Evolutionary conservation across 2,888 invertebrate species (phyloP).

Genomic region (Ectobius pallidus): DNA sequence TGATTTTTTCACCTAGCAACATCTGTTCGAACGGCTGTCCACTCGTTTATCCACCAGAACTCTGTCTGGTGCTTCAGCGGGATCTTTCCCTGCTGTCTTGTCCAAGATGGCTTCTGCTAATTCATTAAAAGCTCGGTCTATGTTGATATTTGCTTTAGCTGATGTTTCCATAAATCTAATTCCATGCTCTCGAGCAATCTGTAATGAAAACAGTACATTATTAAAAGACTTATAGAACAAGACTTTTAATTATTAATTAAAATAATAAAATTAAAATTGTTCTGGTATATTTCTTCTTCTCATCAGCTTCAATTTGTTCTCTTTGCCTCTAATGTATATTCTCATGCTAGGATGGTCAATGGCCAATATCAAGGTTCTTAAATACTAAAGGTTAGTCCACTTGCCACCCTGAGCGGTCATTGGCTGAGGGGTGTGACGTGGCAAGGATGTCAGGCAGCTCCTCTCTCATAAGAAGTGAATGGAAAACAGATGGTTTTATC

Average conservation of each 20-base stretch:
- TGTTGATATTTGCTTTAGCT: conserved; percentile 96
- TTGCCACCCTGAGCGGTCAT: too few species aligned
- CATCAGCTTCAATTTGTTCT: too few species aligned
- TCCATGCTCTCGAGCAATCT: conserved; percentile 95
- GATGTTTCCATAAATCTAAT: conserved; percentile 98
- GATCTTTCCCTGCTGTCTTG: conserved; percentile 84
- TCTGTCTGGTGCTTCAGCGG: conserved; percentile 74
- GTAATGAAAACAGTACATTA: conserved; percentile 47
- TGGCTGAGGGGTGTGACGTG: too few species aligned
- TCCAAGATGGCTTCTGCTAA: conserved; percentile 93
- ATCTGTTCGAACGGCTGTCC: conserved; percentile 66
- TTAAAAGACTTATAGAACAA: not conserved
- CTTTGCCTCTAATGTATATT: too few species aligned
- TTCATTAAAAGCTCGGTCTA: conserved; percentile 94
- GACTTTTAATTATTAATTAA: not conserved
- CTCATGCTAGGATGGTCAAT: too few species aligned
- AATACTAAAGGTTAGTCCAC: too few species aligned
- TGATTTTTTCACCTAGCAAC: conserved; percentile 56
- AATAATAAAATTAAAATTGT: conserved; percentile 24
- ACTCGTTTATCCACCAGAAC: conserved; percentile 76
- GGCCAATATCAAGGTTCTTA: too few species aligned
- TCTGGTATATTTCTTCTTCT: too few species aligned
- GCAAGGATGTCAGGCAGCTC: too few species aligned
- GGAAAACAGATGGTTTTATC: too few species aligned
- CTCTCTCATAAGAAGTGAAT: too few species aligned